phyloP scores from a whole-genome alignment of 1,140 invertebrate genomes.

The Sinella curviseta region DNA sequence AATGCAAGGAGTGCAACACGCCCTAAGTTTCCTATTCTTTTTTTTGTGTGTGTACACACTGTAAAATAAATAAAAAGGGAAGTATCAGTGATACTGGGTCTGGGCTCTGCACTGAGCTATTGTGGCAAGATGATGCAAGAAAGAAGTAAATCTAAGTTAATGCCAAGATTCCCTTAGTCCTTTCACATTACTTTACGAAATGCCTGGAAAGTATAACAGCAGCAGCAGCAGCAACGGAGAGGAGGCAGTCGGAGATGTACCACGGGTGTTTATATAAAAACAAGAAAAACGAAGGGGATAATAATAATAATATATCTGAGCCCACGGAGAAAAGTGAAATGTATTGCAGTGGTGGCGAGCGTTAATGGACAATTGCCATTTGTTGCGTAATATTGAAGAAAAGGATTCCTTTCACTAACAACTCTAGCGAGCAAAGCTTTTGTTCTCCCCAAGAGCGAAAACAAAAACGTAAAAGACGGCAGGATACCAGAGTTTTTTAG shows the following conservation, averaged over 20 bases:
- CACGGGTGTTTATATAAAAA: not conserved
- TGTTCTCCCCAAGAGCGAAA: no score
- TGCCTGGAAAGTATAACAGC: not conserved
- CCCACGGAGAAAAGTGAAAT: not conserved
- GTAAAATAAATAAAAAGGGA: no score
- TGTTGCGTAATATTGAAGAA: conserved; percentile 3
- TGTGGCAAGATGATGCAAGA: not conserved
- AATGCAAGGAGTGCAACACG: no score
- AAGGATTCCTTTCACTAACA: not conserved
- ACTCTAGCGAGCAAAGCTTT: no score
- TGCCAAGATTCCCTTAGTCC: conserved; percentile 11
- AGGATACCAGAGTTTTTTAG: not conserved
- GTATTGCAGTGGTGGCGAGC: not conserved
- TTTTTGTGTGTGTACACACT: no score
- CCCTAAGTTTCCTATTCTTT: no score
- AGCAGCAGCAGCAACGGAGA: not conserved
- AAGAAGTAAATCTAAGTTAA: conserved; percentile 22
- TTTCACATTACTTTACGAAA: conserved; percentile 13
- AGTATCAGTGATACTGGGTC: no score
- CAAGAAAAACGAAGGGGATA: not conserved
- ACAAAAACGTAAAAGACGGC: no score
- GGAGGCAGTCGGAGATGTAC: no score
- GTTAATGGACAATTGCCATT: conserved; percentile 23
- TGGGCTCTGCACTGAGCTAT: no score
- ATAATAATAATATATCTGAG: no score